Evolutionary conservation across 2,113 vertebrate genomes (phyloP).

Genomic region (Epinephelus lanceolatus): DNA sequence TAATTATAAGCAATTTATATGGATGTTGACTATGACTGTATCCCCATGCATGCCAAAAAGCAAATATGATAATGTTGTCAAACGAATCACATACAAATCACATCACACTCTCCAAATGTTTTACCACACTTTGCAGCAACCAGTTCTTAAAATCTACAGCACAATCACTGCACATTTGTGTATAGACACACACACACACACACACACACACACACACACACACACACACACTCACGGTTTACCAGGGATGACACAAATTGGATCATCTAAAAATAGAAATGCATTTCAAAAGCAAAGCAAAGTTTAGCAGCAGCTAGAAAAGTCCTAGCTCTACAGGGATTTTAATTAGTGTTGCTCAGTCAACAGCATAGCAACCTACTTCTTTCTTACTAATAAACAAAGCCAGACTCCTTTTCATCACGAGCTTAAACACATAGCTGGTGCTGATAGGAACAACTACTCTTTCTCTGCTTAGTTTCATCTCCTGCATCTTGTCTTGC

Average conservation of each 20-base stretch:
- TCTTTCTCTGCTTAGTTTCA: conserved; percentile 53
- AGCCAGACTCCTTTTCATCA: conserved; percentile 69
- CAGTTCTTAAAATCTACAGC: conserved; percentile 3
- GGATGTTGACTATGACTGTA: conserved; percentile 1
- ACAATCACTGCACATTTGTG: conserved; percentile 23
- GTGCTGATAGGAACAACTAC: conserved; percentile 50
- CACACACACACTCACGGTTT: conserved; percentile 14
- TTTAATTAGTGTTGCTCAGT: conserved; percentile 75
- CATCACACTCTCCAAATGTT: conserved; percentile 24
- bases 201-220: conserved; percentile 1
- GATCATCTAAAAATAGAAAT: conserved; percentile 76
- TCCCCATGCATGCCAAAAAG: conserved; percentile 16
- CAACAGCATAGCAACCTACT: conserved; percentile 60
- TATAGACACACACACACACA: conserved; percentile 1
- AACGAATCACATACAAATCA: conserved; percentile 38
- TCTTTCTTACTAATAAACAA: conserved; percentile 69
- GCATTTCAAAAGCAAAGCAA: conserved; percentile 63
- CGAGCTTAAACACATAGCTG: conserved; percentile 56
- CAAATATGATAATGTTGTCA: conserved; percentile 24
- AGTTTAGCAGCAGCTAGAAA: conserved; percentile 65
- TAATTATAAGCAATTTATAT: conserved; percentile 21
- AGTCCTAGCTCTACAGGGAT: conserved; percentile 47
- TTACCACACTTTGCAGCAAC: conserved; percentile 42
- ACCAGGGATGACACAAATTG: conserved; percentile 46
- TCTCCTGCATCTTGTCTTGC: conserved; percentile 49